phyloP scores from a whole-genome alignment of 1,140 invertebrate species.

The Zaprionus lachaisei region DNA sequence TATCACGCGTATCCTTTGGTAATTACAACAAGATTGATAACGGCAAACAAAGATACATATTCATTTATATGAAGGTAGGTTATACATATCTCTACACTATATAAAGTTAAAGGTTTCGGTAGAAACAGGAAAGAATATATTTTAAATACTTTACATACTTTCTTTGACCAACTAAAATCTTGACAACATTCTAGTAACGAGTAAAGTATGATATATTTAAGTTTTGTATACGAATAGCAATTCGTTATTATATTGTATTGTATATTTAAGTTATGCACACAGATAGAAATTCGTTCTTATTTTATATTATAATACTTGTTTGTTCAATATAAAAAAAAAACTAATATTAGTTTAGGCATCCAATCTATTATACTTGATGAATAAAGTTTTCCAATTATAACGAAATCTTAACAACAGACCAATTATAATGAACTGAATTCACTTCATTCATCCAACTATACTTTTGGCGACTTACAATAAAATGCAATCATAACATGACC shows the following conservation, averaged over 20 bases:
- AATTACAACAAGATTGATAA: constrained; percentile 1
- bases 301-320: neutral
- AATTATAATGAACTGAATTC: neutral
- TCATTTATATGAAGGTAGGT: neutral
- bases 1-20: constrained; percentile 10
- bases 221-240: too few relatives aligned
- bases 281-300: too few relatives aligned
- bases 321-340: neutral
- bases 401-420: neutral
- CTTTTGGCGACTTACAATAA: neutral
- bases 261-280: too few relatives aligned
- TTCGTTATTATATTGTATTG: too few relatives aligned
- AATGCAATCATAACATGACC: neutral
- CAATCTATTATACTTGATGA: neutral
- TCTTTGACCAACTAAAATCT: too few relatives aligned
- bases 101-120: too few relatives aligned
- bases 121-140: too few relatives aligned
- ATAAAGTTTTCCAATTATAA: neutral
- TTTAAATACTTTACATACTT: too few relatives aligned
- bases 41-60: neutral
- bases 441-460: neutral
- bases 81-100: too few relatives aligned
- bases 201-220: too few relatives aligned
- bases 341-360: neutral
- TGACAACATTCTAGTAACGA: too few relatives aligned